Percentiles rank a stretch among this genome's conserved stretches.
phyloP scores from a whole-genome alignment of 2,888 invertebrate species.

The Timandra comae region DNA sequence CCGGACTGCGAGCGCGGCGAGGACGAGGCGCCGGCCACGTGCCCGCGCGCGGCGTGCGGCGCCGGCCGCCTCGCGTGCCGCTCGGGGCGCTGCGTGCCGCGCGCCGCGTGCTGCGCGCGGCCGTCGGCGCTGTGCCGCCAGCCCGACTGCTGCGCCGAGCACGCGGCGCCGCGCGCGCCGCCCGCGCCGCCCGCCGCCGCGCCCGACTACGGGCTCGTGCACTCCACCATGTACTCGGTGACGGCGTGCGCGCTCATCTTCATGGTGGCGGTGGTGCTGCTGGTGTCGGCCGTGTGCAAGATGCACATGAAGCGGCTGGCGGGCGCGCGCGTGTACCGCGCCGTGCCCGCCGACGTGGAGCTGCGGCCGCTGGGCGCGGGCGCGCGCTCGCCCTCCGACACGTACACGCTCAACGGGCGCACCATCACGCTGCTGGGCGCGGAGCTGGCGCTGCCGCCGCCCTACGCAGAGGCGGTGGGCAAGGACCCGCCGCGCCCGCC shows the following conservation, averaged over 20 bases:
- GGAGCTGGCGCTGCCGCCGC: slow-evolving; percentile 44
- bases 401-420: slow-evolving; percentile 63
- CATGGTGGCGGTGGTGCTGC: slow-evolving; percentile 67
- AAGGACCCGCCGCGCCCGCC: slow-evolving; percentile 66
- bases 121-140: slow-evolving; percentile 43
- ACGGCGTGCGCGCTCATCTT: slow-evolving; percentile 71
- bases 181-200: slow-evolving; percentile 56
- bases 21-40: slow-evolving; percentile 51
- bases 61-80: slow-evolving; percentile 71
- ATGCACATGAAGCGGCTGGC: slow-evolving; percentile 66
- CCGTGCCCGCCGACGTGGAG: slow-evolving; percentile 58
- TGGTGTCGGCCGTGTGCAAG: slow-evolving; percentile 69
- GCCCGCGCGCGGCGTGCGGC: slow-evolving; percentile 39
- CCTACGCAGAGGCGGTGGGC: slow-evolving; percentile 59
- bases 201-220: slow-evolving; percentile 62
- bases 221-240: slow-evolving; percentile 69
- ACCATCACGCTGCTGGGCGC: slow-evolving; percentile 62
- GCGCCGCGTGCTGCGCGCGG: slow-evolving; percentile 69
- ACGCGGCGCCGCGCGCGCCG: slow-evolving; percentile 51
- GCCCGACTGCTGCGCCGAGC: slow-evolving; percentile 56
- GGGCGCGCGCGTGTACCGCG: slow-evolving; percentile 42
- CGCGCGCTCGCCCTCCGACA: slow-evolving; percentile 43
- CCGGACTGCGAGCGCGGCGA: slow-evolving; percentile 49
- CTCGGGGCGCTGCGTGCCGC: slow-evolving; percentile 72
- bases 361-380: slow-evolving; percentile 50